These are phyloP conservation scores for Leucania comma DNA, from an alignment of 2,888 invertebrate species.

Conservation along the genomic window DNA sequence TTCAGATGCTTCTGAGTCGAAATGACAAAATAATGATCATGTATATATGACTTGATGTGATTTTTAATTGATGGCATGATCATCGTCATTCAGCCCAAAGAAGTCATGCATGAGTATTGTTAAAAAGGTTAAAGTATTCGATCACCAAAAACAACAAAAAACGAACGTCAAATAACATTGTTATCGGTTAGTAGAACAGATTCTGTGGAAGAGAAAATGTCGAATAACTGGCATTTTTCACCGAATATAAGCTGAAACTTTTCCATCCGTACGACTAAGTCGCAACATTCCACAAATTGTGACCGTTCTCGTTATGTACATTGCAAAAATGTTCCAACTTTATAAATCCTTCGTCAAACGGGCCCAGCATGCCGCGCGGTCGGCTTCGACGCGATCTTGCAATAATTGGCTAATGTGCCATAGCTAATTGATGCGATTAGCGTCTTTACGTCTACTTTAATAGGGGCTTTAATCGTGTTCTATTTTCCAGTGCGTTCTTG, in stretches of 20 bases:
- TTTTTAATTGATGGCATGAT: neutral
- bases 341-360: slow-evolving; percentile 42
- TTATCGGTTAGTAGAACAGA: slow-evolving; percentile 48
- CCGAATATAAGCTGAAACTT: slow-evolving; percentile 54
- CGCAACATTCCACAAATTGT: slow-evolving; percentile 58
- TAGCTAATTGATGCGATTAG: slow-evolving; percentile 41
- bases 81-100: neutral
- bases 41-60: neutral
- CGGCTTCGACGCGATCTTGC: slow-evolving; percentile 18
- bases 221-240: slow-evolving; percentile 61
- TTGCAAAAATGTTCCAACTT: slow-evolving; percentile 57
- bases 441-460: slow-evolving; percentile 28
- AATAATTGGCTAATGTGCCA: slow-evolving; percentile 48
- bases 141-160: slow-evolving; percentile 32
- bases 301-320: slow-evolving; percentile 49
- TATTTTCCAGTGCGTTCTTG: slow-evolving; percentile 5
- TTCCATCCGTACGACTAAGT: slow-evolving; percentile 57
- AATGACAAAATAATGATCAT: too few species aligned
- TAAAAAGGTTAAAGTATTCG: neutral
- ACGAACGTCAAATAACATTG: slow-evolving; percentile 36
- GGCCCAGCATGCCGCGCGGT: slow-evolving; percentile 33
- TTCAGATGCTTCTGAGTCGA: neutral
- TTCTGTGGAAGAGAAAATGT: slow-evolving; percentile 39
- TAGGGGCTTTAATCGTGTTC: slow-evolving; percentile 24
- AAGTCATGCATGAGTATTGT: neutral